phyloP scores from a whole-genome alignment of 2,797 vertebrate genomes.

The Falco berigora region DNA sequence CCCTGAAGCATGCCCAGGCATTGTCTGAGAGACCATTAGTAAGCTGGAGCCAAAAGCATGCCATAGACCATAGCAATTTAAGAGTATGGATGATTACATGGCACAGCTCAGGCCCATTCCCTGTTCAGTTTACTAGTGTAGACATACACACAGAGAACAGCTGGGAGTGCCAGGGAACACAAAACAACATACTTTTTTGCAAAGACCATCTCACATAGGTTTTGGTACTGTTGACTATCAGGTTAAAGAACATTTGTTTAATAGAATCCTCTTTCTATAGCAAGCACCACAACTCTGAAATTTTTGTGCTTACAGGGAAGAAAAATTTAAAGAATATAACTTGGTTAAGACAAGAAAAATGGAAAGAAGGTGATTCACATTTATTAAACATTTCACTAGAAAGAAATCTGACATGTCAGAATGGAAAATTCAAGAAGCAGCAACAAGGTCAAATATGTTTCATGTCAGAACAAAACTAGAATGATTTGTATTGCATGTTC shows the following conservation, averaged over 20 bases:
- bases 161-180: neutral
- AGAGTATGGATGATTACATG: neutral
- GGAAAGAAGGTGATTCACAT: neutral
- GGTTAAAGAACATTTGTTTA: neutral
- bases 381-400: neutral
- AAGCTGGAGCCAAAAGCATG: neutral
- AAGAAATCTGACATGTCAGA: neutral
- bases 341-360: neutral
- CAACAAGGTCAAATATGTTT: neutral
- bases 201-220: neutral
- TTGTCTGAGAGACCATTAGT: neutral
- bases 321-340: neutral
- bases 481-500: neutral
- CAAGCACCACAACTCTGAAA: neutral
- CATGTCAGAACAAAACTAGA: neutral
- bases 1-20: neutral
- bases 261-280: neutral
- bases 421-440: neutral
- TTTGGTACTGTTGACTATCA: neutral
- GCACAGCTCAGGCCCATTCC: neutral
- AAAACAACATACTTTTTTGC: neutral
- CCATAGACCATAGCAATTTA: neutral
- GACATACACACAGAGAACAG: rapidly evolving
- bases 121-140: neutral
- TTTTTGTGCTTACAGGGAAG: neutral